phyloP scores from a whole-genome alignment of 1,140 invertebrate species.

The Neodiprion lecontei region DNA sequence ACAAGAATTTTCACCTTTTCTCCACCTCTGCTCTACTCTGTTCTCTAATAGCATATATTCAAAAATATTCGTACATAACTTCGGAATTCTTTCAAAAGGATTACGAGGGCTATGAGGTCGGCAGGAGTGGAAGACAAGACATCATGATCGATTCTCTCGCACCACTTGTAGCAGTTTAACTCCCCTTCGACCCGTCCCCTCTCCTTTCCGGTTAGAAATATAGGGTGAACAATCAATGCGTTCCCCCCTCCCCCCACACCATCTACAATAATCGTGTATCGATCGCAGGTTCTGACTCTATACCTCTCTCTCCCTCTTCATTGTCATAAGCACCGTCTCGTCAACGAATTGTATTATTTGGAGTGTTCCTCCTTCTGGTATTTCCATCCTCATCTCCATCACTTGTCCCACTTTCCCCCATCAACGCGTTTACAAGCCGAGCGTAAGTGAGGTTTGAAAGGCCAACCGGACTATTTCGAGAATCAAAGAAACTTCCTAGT shows the following conservation, averaged over 20 bases:
- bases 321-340: neutral
- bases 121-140: neutral
- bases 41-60: no score
- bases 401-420: neutral
- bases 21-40: no score
- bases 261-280: neutral
- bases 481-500: no score
- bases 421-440: no score
- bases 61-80: no score
- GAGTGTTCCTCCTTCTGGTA: neutral
- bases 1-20: no score
- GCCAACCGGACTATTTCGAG: no score
- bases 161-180: neutral
- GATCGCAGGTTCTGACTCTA: neutral
- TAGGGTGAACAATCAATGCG: neutral
- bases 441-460: no score
- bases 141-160: neutral
- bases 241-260: neutral
- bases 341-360: neutral
- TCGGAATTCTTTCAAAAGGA: no score
- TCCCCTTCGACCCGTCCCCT: neutral
- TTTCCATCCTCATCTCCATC: neutral
- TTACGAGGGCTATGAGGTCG: no score
- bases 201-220: neutral
- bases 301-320: neutral